Evolutionary conservation across 2,113 vertebrate genomes (phyloP), one percentile per base, ranked within the genome.

Genomic region (Edolisoma coerulescens): DNA sequence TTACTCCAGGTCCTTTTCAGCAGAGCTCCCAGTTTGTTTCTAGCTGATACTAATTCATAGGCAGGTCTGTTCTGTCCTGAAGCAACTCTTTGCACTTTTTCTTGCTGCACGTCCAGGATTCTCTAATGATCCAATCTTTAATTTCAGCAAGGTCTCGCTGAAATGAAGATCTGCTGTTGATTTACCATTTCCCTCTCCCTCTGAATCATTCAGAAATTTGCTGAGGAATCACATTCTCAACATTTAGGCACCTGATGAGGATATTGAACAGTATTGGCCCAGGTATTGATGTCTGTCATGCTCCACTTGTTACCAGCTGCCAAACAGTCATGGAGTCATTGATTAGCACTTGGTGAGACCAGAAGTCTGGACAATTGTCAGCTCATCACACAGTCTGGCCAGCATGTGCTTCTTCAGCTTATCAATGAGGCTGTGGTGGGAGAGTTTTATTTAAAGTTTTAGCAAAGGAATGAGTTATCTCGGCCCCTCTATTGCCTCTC

Each of bases 191-290:
- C 32, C 7, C 49, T 56, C n/a, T 71, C 7, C 8, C 41, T 69
- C 45, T 1, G 7, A 53, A 63, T 39, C 8, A 61, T 22, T 44
- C 42, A 69, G 57, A 57, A 80, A 73, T 67, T 50, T 88, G 79
- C 85, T 93, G 85, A 83, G n/a, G 59, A 61, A 77, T 83, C 67
- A 57, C 49, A 57, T 76, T 28, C 41, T 73, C 45, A 83, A 17
- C n/a, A 28, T 35, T 28, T 47, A 84, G 44, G 35, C 42, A 39
- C 13, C 19, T 59, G 57, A 73, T 85, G 45, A 76, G 23, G 21
- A 30, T 88, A 93, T 73, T 90, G 90, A 95, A n/a, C 32, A n/a
- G 21, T 67, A 86, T 90, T 88, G 88, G 90, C n/a, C 44, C 10
- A 16, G 10, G 19, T 88, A 95, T 92, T 74, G 92, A 92, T 54